These are phyloP conservation scores for Episyrphus balteatus DNA, from an alignment of 1,140 invertebrate genomes.

Conservation along the genomic window DNA sequence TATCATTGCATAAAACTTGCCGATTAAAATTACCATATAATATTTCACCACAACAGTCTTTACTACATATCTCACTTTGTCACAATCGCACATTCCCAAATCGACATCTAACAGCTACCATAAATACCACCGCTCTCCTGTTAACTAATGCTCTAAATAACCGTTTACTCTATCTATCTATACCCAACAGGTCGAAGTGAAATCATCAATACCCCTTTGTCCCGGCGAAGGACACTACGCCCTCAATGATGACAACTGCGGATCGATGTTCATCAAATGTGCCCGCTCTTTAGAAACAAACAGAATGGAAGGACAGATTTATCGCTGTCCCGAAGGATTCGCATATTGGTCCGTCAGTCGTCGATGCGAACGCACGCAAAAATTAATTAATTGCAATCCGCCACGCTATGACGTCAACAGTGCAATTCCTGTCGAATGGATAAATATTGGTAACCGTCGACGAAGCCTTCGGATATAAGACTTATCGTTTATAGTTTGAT, in stretches of 20 bases:
- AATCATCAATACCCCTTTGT: slow-evolving; percentile 42
- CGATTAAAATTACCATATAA: too few species aligned
- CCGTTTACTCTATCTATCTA: slow-evolving; percentile 40
- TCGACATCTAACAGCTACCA: too few species aligned
- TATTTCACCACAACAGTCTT: too few species aligned
- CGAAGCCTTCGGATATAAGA: slow-evolving; percentile 27
- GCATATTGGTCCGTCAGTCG: slow-evolving; percentile 65
- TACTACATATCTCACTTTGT: too few species aligned
- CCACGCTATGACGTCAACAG: slow-evolving; percentile 18
- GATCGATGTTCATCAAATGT: slow-evolving; percentile 64
- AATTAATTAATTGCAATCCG: slow-evolving; percentile 20
- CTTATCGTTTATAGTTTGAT: not conserved
- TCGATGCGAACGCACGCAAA: slow-evolving; percentile 50
- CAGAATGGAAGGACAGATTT: slow-evolving; percentile 55
- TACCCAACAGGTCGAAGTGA: slow-evolving; percentile 22
- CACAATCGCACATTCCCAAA: too few species aligned
- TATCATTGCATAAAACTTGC: too few species aligned
- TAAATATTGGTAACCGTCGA: slow-evolving; percentile 31
- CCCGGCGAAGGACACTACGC: slow-evolving; percentile 56
- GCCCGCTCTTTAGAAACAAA: slow-evolving; percentile 37
- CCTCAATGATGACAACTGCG: slow-evolving; percentile 52
- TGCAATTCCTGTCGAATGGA: slow-evolving; percentile 29
- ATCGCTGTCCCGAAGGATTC: slow-evolving; percentile 63
- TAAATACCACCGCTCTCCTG: too few species aligned
- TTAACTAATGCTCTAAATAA: slow-evolving; percentile 44